Base-by-base conservation (phyloP, 2,888 invertebrate species). In the Epirrita christyi region DNA sequence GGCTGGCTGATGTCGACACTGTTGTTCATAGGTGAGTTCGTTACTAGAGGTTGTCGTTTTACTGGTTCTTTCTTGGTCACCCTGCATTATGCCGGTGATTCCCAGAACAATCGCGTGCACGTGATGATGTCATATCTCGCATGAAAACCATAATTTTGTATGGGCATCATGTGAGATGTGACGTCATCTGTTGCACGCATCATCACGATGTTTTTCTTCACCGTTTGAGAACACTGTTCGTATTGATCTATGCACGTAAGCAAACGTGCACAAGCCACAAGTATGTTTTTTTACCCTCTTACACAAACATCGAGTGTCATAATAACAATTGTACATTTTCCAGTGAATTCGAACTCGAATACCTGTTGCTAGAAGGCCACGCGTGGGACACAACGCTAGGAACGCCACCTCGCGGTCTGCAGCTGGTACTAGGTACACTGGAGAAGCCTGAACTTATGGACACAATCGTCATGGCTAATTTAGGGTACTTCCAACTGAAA, bases 391-490 rank as follows among this genome's bases (percentile, higher is more conserved):
- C 96, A 4, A 93, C 95, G 0, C 94, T 96, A 40, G 98, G 98
- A 50, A 97, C 98, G 68, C 99, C 99, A 0, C 99, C 99, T 0
- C 93, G 99, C 65, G 99, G 99, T 0, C 93, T 99, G n/a, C 99
- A 99, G 89, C 96, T 99, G 59, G 96, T 97, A 3, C 92, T 99
- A 46, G 98, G 98, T 42, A 97, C 97, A 0, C 94, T 96, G 61
- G 93, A 93, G n/a, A 92, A 94, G 57, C 95, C 96, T 0, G 94
- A 95, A 6, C 93, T 95, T 67, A 96, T 97, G 69, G 99, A 99
- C 86, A 99, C 99, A 13, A 99, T 99, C 70, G 99, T 99, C n/a
- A 99, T 99, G 99, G 99, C 99, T 6, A 99, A 99, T 89, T 93
- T 99, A 70, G 99, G 99, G 10, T 99, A 99, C 88, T 99, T 99